These are phyloP conservation scores for Carcharodon carcharias DNA, from an alignment of 2,797 vertebrate genomes.

Conservation along the genomic window DNA sequence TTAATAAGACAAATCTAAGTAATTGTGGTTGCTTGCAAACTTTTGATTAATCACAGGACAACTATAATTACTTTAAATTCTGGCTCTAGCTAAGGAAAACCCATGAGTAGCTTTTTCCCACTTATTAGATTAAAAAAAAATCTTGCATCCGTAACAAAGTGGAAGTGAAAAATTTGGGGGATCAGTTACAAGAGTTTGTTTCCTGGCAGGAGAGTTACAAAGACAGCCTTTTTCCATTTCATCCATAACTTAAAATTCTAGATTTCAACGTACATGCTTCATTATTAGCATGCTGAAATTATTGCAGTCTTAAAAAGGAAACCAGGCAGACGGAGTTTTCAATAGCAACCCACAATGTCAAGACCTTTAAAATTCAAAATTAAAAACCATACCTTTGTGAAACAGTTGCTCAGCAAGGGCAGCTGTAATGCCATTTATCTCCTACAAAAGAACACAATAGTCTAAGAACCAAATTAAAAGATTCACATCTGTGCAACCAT, in stretches of 20 bases:
- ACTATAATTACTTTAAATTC: neutral
- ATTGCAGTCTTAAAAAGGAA: neutral
- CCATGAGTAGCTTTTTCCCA: neutral
- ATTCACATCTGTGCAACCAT: neutral
- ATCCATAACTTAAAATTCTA: neutral
- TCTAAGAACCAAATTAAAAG: neutral
- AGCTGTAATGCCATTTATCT: constrained; percentile 87
- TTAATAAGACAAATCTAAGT: neutral
- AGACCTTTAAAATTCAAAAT: neutral
- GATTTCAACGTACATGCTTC: neutral
- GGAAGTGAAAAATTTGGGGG: neutral
- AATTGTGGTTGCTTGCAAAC: neutral
- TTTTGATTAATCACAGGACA: neutral
- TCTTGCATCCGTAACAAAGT: neutral
- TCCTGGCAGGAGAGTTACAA: neutral
- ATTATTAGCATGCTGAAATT: neutral
- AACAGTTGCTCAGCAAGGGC: constrained; percentile 87
- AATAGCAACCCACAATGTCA: neutral
- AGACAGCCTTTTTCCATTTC: neutral
- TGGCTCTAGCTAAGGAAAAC: neutral
- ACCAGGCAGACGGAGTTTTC: neutral
- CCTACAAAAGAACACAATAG: constrained; percentile 57
- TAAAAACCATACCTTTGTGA: constrained; percentile 70
- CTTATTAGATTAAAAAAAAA: neutral
- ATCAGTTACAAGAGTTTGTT: neutral